These are phyloP conservation scores for Plagiodera versicolora DNA, from an alignment of 2,888 invertebrate species.

Conservation along the genomic window DNA sequence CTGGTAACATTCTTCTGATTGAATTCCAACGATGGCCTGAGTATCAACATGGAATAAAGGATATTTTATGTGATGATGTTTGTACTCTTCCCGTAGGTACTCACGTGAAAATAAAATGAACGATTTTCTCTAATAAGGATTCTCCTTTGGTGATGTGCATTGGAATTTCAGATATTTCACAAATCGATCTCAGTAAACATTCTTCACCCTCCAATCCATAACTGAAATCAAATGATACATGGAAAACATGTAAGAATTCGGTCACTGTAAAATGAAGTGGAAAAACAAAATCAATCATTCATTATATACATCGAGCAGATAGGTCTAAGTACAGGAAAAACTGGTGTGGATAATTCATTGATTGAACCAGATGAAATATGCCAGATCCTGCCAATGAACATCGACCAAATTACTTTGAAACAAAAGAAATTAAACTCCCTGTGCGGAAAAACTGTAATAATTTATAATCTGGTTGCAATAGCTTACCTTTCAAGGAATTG, in stretches of 20 bases:
- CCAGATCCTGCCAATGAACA: no score
- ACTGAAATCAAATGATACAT: constrained; percentile 33
- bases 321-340: no score
- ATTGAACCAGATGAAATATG: no score
- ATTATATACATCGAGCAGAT: no score
- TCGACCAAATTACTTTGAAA: no score
- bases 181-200: constrained; percentile 45
- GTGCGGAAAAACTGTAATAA: not conserved
- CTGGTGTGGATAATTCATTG: no score
- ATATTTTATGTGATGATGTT: no score
- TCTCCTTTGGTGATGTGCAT: constrained; percentile 47
- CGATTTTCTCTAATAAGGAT: constrained; percentile 52
- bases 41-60: constrained; percentile 18
- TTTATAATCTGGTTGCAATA: not conserved
- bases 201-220: constrained; percentile 46
- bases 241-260: no score
- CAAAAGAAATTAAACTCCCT: not conserved
- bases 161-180: constrained; percentile 48
- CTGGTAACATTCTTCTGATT: constrained; percentile 9
- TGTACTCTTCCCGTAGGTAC: constrained; percentile 21
- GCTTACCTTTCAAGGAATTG: constrained; percentile 43
- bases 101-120: constrained; percentile 50
- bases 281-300: no score
- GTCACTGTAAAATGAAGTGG: no score
- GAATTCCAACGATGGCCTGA: constrained; percentile 42